Base-by-base conservation (phyloP, 2,113 vertebrate genomes). In the Pachyramphus minor region DNA sequence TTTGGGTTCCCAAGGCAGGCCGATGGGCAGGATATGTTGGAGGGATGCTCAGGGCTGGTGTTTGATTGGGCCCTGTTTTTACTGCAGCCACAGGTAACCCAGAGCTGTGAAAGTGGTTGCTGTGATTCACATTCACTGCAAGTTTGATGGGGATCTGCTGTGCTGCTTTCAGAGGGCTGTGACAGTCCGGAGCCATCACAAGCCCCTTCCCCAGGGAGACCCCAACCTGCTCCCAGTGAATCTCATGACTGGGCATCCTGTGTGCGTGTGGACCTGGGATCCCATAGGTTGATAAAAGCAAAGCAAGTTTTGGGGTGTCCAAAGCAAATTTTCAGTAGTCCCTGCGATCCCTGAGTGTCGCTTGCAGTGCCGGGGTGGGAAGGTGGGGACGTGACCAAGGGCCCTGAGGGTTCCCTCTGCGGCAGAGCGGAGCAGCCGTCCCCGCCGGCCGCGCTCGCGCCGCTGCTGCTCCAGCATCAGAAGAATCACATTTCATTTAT, bases 401-500 rank as follows among this genome's bases (percentile, higher is more conserved):
- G 17, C 35, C 30, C 11, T 10, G 8, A 3, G 44, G 72, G 83
- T 42, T 87, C 52, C 45, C 82, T 47, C 82, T 80, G 84, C 4
- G 0, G 73, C 80, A 47, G 56, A 81, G 69, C 3, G 0, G 71
- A 86, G 90, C 82, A 45, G 50, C 84, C 8, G 0, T 76, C 45
- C 41, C 88, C 3, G 8, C 67, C 2, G 3, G 72, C 71, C 27
- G 1, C 22, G 5, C 83, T 81, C 5, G 0, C 2, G 6, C 79
- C 2, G 7, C 67, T 37, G 93, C 93, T 33, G 87, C 71, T 64
- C 56, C 5, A 0, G 72, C 92, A 78, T 86, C 79, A 49, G 68
- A 81, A 93, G 95, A 94, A 90, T 96, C 93, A 58, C 90, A 86
- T 96, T 93, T 96, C 95, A 83, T 95, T 92, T 95, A 95, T 94